Evolutionary conservation across 2,888 invertebrate genomes (phyloP).

Genomic region (Callosobruchus maculatus): DNA sequence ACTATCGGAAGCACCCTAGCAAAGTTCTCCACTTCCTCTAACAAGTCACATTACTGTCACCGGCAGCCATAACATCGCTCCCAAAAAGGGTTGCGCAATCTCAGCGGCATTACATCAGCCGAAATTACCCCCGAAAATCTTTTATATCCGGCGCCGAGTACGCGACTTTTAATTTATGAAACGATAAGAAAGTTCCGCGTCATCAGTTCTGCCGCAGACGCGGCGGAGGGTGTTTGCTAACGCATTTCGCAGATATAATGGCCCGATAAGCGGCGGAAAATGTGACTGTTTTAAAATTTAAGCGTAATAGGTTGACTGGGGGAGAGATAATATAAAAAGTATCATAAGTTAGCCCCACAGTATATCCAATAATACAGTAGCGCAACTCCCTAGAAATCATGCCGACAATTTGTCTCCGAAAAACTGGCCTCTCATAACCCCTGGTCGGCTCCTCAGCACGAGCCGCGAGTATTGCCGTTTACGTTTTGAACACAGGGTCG

Average conservation of each 20-base stretch:
- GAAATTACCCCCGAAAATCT: constrained; percentile 12
- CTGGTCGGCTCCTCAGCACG: too few species aligned
- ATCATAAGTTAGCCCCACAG: too few species aligned
- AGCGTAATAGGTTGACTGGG: constrained; percentile 48
- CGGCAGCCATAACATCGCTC: background rate
- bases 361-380: too few species aligned
- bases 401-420: too few species aligned
- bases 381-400: too few species aligned
- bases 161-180: constrained; percentile 38
- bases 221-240: constrained; percentile 39
- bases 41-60: background rate
- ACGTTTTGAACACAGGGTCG: too few species aligned
- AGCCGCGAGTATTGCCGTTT: too few species aligned
- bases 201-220: constrained; percentile 48
- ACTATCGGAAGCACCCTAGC: too few species aligned
- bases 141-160: constrained; percentile 18
- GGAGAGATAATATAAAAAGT: constrained; percentile 45
- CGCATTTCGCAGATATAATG: constrained; percentile 46
- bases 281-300: constrained; percentile 51
- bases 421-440: too few species aligned
- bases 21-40: background rate
- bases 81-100: constrained; percentile 5
- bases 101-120: constrained; percentile 1
- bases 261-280: constrained; percentile 46
- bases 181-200: constrained; percentile 48